Evolutionary conservation across 2,113 vertebrate genomes (phyloP).

Genomic region (Daubentonia madagascariensis): DNA sequence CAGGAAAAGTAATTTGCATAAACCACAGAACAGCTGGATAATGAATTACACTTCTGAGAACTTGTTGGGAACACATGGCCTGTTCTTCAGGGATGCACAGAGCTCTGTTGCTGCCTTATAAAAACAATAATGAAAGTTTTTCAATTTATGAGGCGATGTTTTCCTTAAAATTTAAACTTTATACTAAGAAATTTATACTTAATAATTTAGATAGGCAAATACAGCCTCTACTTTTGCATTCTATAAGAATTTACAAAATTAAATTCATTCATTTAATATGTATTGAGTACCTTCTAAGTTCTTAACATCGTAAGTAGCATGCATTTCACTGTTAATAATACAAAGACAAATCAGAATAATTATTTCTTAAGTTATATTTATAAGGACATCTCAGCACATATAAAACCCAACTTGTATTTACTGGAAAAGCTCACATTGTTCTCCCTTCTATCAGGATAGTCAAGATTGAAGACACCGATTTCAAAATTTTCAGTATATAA

Average conservation of each 20-base stretch:
- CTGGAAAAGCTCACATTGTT: not conserved
- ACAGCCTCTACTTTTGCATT: not conserved
- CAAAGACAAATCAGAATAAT: conserved; percentile 5
- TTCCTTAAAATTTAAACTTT: not conserved
- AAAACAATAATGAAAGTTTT: conserved; percentile 3
- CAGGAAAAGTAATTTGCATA: conserved; percentile 35
- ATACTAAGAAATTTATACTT: not conserved
- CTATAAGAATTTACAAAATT: not conserved
- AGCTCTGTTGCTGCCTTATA: not conserved
- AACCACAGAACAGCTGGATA: conserved; percentile 42
- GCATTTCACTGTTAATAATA: not conserved
- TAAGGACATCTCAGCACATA: not conserved
- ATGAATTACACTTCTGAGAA: conserved; percentile 43
- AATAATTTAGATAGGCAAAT: not conserved
- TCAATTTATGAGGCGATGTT: not conserved
- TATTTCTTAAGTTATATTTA: not conserved
- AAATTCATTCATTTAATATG: not conserved
- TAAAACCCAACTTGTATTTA: not conserved
- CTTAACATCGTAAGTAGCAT: not conserved
- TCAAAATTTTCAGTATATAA: not conserved
- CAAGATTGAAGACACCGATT: not conserved
- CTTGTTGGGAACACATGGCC: conserved; percentile 11
- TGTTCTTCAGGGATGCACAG: not conserved
- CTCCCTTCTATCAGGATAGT: not conserved
- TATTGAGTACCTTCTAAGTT: not conserved